phyloP scores from a whole-genome alignment of 2,888 invertebrate species.

The Catocala sponsa region DNA sequence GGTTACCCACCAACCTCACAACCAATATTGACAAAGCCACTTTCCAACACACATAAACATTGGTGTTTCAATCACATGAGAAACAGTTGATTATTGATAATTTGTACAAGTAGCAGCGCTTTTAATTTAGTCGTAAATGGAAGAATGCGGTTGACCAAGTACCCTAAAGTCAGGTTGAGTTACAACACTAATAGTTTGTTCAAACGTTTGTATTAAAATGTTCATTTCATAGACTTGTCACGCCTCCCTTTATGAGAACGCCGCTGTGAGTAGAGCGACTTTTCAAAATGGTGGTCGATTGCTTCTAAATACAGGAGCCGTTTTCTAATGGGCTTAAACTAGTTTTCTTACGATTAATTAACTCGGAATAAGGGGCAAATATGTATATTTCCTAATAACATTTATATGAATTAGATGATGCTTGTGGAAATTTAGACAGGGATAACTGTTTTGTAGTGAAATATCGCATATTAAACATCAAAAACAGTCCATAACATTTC shows the following conservation, averaged over 20 bases:
- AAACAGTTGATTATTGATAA: constrained; percentile 60
- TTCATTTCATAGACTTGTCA: constrained; percentile 29
- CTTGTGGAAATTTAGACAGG: too few relatives aligned
- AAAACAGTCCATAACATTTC: too few relatives aligned
- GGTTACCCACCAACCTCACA: constrained; percentile 36
- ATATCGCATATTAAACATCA: too few relatives aligned
- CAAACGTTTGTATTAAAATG: constrained; percentile 34
- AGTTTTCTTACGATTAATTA: neutral
- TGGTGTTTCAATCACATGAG: constrained; percentile 55
- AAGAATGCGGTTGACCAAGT: constrained; percentile 41
- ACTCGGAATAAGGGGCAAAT: too few relatives aligned
- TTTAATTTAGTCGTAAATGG: constrained; percentile 46
- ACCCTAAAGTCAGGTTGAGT: constrained; percentile 20
- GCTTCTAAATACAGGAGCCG: neutral
- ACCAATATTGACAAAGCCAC: constrained; percentile 62
- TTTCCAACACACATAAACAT: constrained; percentile 56
- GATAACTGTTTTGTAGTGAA: too few relatives aligned
- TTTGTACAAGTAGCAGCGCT: constrained; percentile 51
- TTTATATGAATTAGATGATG: too few relatives aligned
- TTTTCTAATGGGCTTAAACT: constrained; percentile 9
- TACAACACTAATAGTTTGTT: constrained; percentile 39
- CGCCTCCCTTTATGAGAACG: constrained; percentile 22
- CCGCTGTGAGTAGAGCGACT: constrained; percentile 16
- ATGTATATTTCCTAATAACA: too few relatives aligned
- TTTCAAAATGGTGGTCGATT: neutral